A percentile compares a stretch with the other conserved stretches of the same genome.
These are phyloP conservation scores for Pteruthius melanotis DNA, from an alignment of 2,113 vertebrate species.

Conservation along the genomic window DNA sequence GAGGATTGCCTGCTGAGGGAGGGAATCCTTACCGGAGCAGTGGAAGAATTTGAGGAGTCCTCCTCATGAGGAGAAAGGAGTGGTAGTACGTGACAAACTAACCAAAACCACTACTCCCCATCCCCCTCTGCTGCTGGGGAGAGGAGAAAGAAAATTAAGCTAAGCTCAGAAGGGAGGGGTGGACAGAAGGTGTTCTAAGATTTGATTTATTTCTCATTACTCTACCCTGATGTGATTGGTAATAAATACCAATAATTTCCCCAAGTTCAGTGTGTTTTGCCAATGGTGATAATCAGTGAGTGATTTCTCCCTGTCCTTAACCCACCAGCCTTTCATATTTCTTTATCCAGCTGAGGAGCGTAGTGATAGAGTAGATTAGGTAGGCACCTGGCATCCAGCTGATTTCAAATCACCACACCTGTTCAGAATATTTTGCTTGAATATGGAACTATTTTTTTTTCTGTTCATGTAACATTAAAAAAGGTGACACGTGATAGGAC, in stretches of 20 bases:
- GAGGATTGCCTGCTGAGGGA: background rate
- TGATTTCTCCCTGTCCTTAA: background rate
- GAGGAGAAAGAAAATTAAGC: background rate
- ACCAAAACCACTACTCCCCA: background rate
- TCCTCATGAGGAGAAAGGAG: background rate
- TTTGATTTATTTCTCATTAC: background rate
- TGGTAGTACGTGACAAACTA: background rate
- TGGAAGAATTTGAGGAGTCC: background rate
- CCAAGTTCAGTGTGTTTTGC: background rate
- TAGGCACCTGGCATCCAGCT: accelerated
- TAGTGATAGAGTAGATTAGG: background rate
- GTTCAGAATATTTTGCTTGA: background rate
- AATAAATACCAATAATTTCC: background rate
- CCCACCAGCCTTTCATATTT: background rate
- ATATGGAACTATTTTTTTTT: background rate
- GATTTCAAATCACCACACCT: background rate
- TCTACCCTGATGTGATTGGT: background rate
- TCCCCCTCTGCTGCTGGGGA: background rate
- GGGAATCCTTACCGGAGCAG: too few relatives aligned
- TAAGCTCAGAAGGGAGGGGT: background rate
- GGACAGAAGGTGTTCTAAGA: background rate
- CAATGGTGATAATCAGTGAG: background rate
- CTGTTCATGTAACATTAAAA: background rate
- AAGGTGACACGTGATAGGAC: background rate
- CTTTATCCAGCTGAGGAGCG: background rate